Conservation (phyloP, 2,113 vertebrate genomes). For the Lasiurus cinereus region DNA sequence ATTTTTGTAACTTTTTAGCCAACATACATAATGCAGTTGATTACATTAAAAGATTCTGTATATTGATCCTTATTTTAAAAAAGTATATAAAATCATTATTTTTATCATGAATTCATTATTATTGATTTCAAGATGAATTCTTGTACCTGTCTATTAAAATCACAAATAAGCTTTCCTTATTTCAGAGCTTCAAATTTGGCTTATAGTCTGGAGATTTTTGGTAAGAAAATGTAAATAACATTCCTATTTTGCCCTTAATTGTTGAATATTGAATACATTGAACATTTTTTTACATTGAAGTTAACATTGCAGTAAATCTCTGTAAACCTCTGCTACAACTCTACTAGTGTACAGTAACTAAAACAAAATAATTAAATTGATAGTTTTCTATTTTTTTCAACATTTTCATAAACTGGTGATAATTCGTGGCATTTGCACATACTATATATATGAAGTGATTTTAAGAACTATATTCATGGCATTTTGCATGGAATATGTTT, state of each 20-base stretch:
- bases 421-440: neutral
- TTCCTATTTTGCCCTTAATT: neutral
- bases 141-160: neutral
- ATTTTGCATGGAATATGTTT: slow-evolving; percentile 45
- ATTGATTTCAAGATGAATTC: slow-evolving; percentile 58
- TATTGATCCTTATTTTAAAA: slow-evolving; percentile 44
- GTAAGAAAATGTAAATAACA: neutral
- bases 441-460: neutral
- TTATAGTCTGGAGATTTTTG: neutral
- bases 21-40: neutral
- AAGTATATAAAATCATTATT: slow-evolving; percentile 27
- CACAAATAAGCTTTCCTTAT: slow-evolving; percentile 2
- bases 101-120: slow-evolving; percentile 37
- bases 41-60: slow-evolving; percentile 30
- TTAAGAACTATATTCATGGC: neutral
- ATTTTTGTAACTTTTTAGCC: slow-evolving; percentile 1
- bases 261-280: neutral
- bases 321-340: neutral
- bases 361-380: neutral
- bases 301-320: neutral
- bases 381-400: neutral
- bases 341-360: neutral
- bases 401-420: neutral
- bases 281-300: neutral
- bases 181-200: slow-evolving; percentile 10